phyloP scores from a whole-genome alignment of 2,797 vertebrate genomes.

The Eidolon dupreanum region DNA sequence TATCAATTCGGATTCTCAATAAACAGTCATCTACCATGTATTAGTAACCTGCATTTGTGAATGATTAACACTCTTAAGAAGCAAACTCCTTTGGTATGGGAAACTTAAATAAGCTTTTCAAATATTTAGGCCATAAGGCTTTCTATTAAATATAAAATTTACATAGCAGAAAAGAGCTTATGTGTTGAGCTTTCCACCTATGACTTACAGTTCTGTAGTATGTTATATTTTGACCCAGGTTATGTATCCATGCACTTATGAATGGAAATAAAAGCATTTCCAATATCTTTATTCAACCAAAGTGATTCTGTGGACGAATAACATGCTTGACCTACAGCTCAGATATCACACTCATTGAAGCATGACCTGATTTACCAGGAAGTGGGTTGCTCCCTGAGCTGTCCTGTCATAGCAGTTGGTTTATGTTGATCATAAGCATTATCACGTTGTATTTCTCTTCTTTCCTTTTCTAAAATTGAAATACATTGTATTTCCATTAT shows the following conservation, averaged over 20 bases:
- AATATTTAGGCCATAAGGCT: background rate
- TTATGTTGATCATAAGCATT: background rate
- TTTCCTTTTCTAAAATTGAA: background rate
- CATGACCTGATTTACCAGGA: too few species aligned
- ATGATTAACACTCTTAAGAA: background rate
- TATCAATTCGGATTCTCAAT: slow-evolving; percentile 3
- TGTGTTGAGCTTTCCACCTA: background rate
- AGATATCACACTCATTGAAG: background rate
- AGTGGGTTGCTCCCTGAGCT: fast-evolving
- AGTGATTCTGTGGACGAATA: background rate
- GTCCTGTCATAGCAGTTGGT: fast-evolving
- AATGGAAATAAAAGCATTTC: background rate
- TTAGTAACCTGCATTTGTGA: background rate
- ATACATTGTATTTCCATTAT: background rate
- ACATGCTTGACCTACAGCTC: background rate
- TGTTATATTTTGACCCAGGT: background rate
- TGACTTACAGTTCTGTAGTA: background rate
- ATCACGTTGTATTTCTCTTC: background rate
- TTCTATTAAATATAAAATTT: background rate
- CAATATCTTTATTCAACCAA: background rate
- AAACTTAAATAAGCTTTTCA: slow-evolving; percentile 3
- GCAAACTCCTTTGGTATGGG: background rate
- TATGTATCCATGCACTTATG: background rate
- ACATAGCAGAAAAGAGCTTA: background rate
- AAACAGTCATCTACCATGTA: background rate